Evolutionary conservation across 2,113 vertebrate genomes (phyloP), one percentile per base, ranked within the genome.

Genomic region (Otis tarda): DNA sequence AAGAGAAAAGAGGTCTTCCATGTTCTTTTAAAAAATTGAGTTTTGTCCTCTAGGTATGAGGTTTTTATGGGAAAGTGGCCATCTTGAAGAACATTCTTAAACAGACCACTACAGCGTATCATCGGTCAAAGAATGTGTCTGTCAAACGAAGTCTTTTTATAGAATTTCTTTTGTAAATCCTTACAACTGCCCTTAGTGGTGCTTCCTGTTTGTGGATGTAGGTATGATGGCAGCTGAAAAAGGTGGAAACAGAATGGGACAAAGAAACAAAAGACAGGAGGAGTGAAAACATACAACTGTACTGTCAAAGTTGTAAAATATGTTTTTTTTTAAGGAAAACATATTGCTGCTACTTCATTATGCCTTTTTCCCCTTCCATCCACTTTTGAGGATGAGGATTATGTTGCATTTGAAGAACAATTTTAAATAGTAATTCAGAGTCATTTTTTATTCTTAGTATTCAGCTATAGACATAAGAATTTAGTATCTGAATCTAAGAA

Each of bases 121-220:
- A 52, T 75, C 50, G 47, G 28, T 64, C 35, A 43, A 86, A 75
- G 9, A 64, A 22, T 14, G 9, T 22, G 6, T 79, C 22, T 33
- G 87, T 89, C 61, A 86, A 75, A 75, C 25, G 6, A 31, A 80
- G 9, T 23, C 1, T 80, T 71, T 89, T 74, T 59, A 30, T 9
- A 80, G 41, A 53, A 53, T 35, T 79, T 83, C 5, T 43, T 69
- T 59, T 68, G 43, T 37, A 52, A 50, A 14, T 67, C 27, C 7
- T 23, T 90, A 41, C 0, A 0, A 6, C 35, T 1, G 2, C 20
- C 9, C 9, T 25, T 70, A 25, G 14, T 70, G 47, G 20, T 53
- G 19, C 18, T 78, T 61, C 17, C 9, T 88, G 25, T 14, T 49
- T 69, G 45, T 77, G 16, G 18, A 23, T 70, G 41, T 31, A 35